Evolutionary conservation across 2,113 vertebrate species (phyloP), one percentile per base, ranked within the genome.

Genomic region (Lamprologus sp.): DNA sequence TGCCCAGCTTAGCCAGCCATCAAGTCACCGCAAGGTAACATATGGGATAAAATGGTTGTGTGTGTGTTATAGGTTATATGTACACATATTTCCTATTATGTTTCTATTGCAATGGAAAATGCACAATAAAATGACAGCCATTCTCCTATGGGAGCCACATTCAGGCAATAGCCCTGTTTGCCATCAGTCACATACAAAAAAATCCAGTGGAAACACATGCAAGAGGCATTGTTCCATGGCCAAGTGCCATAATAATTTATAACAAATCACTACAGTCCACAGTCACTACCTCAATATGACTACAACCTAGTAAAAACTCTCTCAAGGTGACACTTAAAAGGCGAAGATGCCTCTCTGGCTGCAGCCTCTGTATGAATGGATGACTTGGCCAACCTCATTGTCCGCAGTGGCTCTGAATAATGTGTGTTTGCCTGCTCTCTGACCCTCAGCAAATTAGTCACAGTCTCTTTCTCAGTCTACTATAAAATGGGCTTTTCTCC

Each of bases 1-100:
- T 53, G 96, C 97, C 21, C 96, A 98, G 89, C 96, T 97, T 85
- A 96, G 90, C 92, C 95, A 96, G 91, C 89, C 94, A 37, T 96
- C 92, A 79, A 87, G 94, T 45, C 94, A 97, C 42, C 96, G 92
- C 88, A 96, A 97, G 98, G 98, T 99, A 97, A 96, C 96, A 96
- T 97, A 94, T 96, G 91, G 45, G 15, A 33, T 17, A 65, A 40
- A 80, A 37, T 31, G 26, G 1, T 12, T 53, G 81, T 75, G 17
- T 33, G 9, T 58, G 21, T 70, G 9, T 77, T 77, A 15, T 60
- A 42, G 21, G 15, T 73, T 49, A 21, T 77, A n/a, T n/a, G 73
- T 42, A 47, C n/a, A 40, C 23, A 35, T 35, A 81, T 51, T 35
- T 40, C n/a, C 73, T 51, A 51, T 77, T 77, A 75, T 31, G 12